These are phyloP conservation scores for Hydropsyche tenuis DNA, from an alignment of 1,140 invertebrate species.

Conservation along the genomic window DNA sequence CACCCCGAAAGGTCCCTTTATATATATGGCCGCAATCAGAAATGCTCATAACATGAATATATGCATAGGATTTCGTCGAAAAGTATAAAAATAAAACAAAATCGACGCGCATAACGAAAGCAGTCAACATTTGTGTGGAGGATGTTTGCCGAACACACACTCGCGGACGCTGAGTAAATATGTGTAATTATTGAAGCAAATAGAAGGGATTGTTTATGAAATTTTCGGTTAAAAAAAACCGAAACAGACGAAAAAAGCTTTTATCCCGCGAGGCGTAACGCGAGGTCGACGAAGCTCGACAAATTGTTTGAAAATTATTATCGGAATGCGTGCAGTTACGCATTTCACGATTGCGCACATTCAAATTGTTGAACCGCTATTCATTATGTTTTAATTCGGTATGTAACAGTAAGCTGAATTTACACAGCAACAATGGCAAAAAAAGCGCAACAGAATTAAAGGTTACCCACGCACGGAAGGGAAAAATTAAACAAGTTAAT, in stretches of 20 bases:
- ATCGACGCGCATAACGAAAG: not conserved
- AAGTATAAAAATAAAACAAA: not conserved
- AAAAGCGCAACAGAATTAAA: not conserved
- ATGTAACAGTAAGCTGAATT: not conserved
- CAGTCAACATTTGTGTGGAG: slow-evolving; percentile 3
- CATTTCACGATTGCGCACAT: not conserved
- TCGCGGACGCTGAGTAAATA: not conserved
- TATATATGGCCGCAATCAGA: too few relatives aligned
- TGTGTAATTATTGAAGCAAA: slow-evolving; percentile 8
- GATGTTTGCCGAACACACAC: slow-evolving; percentile 13
- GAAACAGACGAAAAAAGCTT: slow-evolving; percentile 1
- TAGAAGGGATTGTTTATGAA: not conserved
- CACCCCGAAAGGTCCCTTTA: not conserved
- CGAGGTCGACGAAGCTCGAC: not conserved
- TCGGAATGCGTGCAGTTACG: too few relatives aligned
- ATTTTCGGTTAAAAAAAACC: slow-evolving; percentile 4
- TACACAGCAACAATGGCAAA: not conserved
- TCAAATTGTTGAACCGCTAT: slow-evolving; percentile 5
- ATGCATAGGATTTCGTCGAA: not conserved
- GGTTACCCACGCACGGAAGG: not conserved
- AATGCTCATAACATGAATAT: too few relatives aligned
- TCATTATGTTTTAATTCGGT: slow-evolving; percentile 9
- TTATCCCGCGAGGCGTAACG: not conserved
- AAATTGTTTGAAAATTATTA: not conserved
- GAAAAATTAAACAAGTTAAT: slow-evolving; percentile 2